Conservation (phyloP, 2,113 vertebrate genomes). For the Plectropomus leopardus region DNA sequence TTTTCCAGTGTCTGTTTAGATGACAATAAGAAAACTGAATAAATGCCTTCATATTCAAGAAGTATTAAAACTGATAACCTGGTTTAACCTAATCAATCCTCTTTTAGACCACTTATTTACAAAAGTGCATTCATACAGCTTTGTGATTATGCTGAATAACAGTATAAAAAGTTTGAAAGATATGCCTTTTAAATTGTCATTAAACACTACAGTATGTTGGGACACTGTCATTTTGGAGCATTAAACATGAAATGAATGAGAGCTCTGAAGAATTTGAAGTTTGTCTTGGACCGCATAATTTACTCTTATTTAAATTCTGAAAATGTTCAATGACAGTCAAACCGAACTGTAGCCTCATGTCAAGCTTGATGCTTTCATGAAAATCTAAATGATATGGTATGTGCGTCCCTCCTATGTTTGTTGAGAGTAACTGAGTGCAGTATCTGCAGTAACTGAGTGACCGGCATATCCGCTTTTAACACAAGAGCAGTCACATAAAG, state of each 20-base stretch:
- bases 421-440: background rate
- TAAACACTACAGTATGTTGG: background rate
- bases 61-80: background rate
- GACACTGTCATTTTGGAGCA: background rate
- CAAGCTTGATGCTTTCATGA: background rate
- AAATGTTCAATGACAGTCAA: background rate
- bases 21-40: background rate
- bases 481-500: slow-evolving; percentile 34
- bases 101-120: no score
- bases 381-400: background rate
- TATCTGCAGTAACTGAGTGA: background rate
- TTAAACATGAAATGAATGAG: no score
- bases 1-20: background rate
- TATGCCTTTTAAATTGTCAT: no score
- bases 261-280: background rate
- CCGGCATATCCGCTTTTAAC: background rate
- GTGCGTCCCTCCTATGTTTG: background rate
- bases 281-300: no score
- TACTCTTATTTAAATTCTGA: background rate
- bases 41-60: background rate
- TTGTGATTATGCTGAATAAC: no score
- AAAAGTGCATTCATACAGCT: no score
- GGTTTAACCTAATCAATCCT: background rate
- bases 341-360: no score
- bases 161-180: no score